A percentile compares a stretch with the other conserved stretches of the same genome.
phyloP scores from a whole-genome alignment of 2,797 vertebrate species.

The Hafferia zeledoni region DNA sequence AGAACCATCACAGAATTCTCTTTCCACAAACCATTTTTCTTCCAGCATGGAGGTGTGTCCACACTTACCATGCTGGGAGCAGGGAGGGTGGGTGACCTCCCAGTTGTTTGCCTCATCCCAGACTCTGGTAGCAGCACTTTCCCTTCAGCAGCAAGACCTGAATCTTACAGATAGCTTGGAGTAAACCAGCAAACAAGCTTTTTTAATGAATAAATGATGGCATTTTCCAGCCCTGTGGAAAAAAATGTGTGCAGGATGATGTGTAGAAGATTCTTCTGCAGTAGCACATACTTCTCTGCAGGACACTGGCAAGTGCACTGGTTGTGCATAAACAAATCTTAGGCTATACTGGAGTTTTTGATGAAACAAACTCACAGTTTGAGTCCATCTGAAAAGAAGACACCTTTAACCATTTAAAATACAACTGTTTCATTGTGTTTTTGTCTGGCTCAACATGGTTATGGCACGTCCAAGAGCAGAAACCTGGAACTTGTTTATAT shows the following conservation, averaged over 20 bases:
- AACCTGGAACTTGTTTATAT: slow-evolving; percentile 43
- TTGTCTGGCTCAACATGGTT: slow-evolving; percentile 37
- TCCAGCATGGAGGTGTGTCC: background rate
- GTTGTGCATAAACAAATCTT: background rate
- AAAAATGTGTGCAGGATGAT: background rate
- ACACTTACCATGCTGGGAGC: background rate
- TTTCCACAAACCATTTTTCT: background rate
- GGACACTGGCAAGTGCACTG: background rate
- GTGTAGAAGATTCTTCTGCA: background rate
- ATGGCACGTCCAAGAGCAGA: slow-evolving; percentile 30
- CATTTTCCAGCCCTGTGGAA: background rate
- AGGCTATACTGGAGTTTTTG: background rate
- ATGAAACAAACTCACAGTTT: background rate
- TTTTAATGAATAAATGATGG: background rate
- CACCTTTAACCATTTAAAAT: background rate
- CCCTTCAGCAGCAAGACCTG: background rate
- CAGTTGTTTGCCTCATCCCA: background rate
- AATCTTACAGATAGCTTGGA: background rate
- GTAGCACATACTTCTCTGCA: background rate
- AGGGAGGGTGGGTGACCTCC: background rate
- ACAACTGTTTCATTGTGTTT: background rate
- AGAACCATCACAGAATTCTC: background rate
- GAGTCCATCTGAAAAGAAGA: background rate
- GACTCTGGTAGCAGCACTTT: background rate
- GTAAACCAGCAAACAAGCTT: background rate